Base-by-base conservation (phyloP, 2,888 invertebrate genomes). In the Polydesmus complanatus region DNA sequence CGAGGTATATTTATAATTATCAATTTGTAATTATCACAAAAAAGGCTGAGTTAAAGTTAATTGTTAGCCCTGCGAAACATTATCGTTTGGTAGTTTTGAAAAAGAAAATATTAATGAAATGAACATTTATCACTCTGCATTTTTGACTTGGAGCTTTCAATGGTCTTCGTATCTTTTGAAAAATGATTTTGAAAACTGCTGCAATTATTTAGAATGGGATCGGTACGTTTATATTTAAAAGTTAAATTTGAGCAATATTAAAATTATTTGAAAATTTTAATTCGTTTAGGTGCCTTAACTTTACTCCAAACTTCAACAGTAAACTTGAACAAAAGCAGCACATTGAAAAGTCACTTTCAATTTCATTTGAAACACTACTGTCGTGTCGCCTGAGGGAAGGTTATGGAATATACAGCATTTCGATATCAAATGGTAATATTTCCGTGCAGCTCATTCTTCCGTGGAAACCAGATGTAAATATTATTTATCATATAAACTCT, bases 301-400 rank as follows among this genome's bases (percentile, higher is more conserved):
- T 82, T 72, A 72, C 78, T 69, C 79, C 77, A 62, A 77, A 78
- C 64, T 76, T 78, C 66, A 77, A 78, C 63, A 73, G 81, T 63
- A 75, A 83, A 54, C 75, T 80, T 49, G 81, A 84, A 67, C 79
- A 80, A 67, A 83, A 83, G 71, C 78, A 80, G 64, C 83, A 84
- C 67, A 79, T 80, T 65, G 81, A 82, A 70, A 78, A 80, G 21
- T 80, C 77, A 65, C 78, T 83, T 63, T 78, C 79, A 58, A 71
- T 75, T 3, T 72, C 73, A 27, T 74, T 86, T 63, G 77, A 79
- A 65, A 80, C 82, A 68, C 75, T 88, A 56, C 73, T 88, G 62
- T 83, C 85, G 57, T 82, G 86, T 67, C 76, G 88, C 63, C 76
- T 88, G 64, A 75, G 86, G 52, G 88, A 88, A 74, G 88, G 88